Conservation (phyloP, 2,797 vertebrate genomes). For the Siniperca undulata region DNA sequence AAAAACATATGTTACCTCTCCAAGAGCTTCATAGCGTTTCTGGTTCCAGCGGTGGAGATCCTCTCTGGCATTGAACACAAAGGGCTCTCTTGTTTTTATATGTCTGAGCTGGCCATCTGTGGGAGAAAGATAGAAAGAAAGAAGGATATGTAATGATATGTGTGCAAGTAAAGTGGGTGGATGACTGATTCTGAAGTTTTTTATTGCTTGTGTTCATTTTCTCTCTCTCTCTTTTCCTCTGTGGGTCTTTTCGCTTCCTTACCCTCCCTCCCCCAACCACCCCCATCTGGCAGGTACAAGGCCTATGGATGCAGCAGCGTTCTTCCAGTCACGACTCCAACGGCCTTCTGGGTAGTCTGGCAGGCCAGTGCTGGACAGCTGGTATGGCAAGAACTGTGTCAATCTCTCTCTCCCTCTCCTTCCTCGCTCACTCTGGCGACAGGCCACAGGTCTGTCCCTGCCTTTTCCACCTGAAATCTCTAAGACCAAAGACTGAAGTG, state of each 20-base stretch:
- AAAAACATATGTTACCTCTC: conserved; percentile 88
- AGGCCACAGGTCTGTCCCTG: conserved; percentile 53
- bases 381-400: conserved; percentile 75
- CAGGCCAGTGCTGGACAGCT: conserved; percentile 82
- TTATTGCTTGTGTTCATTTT: conserved; percentile 20
- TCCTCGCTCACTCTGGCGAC: conserved; percentile 39
- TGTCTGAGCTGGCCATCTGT: conserved; percentile 89
- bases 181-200: conserved; percentile 35
- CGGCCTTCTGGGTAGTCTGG: conserved; percentile 84
- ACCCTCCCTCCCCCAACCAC: conserved; percentile 36
- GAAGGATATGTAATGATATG: conserved; percentile 2
- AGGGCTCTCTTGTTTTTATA: conserved; percentile 92
- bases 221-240: conserved; percentile 24
- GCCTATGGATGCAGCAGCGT: conserved; percentile 69
- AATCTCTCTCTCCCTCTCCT: conserved; percentile 42
- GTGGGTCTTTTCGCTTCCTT: background rate
- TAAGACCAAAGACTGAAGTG: conserved; percentile 37
- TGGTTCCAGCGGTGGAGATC: conserved; percentile 99
- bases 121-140: conserved; percentile 5
- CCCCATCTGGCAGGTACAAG: conserved; percentile 81
- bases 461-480: conserved; percentile 57
- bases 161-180: background rate
- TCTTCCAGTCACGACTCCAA: conserved; percentile 78
- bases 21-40: conserved; percentile 97
- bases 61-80: conserved; percentile 96